These are phyloP conservation scores for Litoditis marina DNA, from an alignment of 2,888 invertebrate species.

Conservation along the genomic window DNA sequence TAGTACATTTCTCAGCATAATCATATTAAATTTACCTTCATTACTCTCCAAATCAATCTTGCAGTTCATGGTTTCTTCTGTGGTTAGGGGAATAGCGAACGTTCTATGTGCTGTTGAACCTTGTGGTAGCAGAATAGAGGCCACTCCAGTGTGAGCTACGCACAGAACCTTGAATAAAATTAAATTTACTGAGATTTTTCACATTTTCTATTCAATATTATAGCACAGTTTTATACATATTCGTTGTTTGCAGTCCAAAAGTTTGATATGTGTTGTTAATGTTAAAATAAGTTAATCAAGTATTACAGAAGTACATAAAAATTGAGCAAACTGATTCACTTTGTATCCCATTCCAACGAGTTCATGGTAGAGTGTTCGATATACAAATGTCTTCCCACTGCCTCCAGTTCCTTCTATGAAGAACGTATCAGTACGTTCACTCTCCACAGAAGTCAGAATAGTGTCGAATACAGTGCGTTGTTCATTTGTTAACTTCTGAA, in stretches of 20 bases:
- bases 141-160: constrained; percentile 18
- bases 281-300: too few species aligned
- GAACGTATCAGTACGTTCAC: not conserved
- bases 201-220: too few species aligned
- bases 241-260: too few species aligned
- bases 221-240: too few species aligned
- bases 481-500: too few species aligned
- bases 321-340: too few species aligned
- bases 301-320: too few species aligned
- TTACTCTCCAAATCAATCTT: not conserved
- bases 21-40: too few species aligned
- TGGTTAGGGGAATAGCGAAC: constrained; percentile 7
- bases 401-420: constrained; percentile 16
- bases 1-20: too few species aligned
- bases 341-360: not conserved
- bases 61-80: not conserved
- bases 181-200: not conserved
- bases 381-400: constrained; percentile 16
- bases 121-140: not conserved
- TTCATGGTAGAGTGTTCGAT: constrained; percentile 6
- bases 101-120: constrained; percentile 8
- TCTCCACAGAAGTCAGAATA: too few species aligned
- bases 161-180: not conserved
- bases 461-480: too few species aligned
- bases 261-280: too few species aligned